These are phyloP conservation scores for Neopipo cinnamomea DNA, from an alignment of 2,113 vertebrate species.

Conservation along the genomic window DNA sequence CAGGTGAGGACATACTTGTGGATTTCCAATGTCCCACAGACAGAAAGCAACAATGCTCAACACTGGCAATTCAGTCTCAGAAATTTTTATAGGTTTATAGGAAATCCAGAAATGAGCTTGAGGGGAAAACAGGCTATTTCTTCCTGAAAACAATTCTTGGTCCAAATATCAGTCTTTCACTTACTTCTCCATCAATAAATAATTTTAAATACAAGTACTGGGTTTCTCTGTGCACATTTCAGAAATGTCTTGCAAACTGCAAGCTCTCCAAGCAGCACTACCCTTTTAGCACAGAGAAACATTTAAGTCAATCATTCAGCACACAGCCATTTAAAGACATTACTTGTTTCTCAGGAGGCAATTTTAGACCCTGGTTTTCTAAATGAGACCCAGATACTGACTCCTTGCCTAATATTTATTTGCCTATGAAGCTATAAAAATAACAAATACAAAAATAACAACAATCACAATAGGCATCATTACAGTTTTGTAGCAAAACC, in stretches of 20 bases:
- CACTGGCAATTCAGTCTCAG: neutral
- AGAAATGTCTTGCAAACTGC: neutral
- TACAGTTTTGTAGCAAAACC: neutral
- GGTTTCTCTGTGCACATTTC: neutral
- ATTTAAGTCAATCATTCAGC: neutral
- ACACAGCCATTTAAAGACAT: neutral
- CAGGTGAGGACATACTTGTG: neutral
- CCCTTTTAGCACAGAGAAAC: neutral
- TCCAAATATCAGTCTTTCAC: neutral
- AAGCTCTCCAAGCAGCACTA: neutral
- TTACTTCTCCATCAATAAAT: constrained; percentile 10
- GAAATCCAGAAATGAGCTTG: neutral
- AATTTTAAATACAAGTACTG: neutral
- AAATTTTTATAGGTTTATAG: neutral
- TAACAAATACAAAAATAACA: constrained; percentile 3
- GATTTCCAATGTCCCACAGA: neutral
- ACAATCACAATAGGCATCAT: neutral
- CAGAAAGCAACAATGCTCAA: neutral
- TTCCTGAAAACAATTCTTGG: neutral
- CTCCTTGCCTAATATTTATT: neutral
- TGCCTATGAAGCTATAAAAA: neutral
- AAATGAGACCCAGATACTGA: neutral
- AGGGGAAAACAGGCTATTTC: neutral
- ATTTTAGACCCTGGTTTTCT: neutral
- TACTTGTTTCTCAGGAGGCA: neutral